Base-by-base conservation (phyloP, 2,797 vertebrate species). In the Alouatta caraya region DNA sequence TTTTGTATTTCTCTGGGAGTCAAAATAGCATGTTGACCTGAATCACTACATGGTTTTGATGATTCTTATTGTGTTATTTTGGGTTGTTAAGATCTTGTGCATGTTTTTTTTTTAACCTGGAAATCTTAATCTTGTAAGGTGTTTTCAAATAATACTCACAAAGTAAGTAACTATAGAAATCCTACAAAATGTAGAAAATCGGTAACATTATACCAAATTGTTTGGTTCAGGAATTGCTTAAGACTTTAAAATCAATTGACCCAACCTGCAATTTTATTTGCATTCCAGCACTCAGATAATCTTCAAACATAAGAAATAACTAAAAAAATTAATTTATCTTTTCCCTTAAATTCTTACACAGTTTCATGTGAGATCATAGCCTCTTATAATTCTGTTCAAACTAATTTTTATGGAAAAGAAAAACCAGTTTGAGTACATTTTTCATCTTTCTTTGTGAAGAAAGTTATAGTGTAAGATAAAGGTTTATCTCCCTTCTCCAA, bases 391-490 rank as follows among this genome's bases (percentile, higher is more conserved):
- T 91, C 52, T 78, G 1, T 61, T 92, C 19, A 85, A 76, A 48
- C 11, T 83, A 78, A 93, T 91, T 61, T 93, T 61, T 59, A 89
- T 57, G 64, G 14, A 80, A 92, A 93, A 91, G 37, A 76, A 92
- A 90, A 26, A 24, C 15, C 61, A 52, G 37, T 78, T 73, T 76
- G 22, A 57, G 39, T 42, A 5, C 30, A 55, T 19, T 14, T 97
- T 90, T 80, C 24, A 59, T 90, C 64, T 85, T 90, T 76, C 44
- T 50, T 75, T 90, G 11, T 39, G 46, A 88, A 88, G 52, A 83
- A 83, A 85, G 37, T 86, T 95, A 50, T 48, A 84, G 61, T 67
- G 81, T 46, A 70, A 96, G 88, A 72, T 81, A 64, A 96, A 86
- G 76, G 5, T 70, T 91, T 89, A n/a, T 83, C 87, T 75, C 39